A percentile compares a stretch with the other conserved stretches of the same genome.
Evolutionary conservation across 2,113 vertebrate genomes (phyloP).

Genomic region (Neopipo cinnamomea): DNA sequence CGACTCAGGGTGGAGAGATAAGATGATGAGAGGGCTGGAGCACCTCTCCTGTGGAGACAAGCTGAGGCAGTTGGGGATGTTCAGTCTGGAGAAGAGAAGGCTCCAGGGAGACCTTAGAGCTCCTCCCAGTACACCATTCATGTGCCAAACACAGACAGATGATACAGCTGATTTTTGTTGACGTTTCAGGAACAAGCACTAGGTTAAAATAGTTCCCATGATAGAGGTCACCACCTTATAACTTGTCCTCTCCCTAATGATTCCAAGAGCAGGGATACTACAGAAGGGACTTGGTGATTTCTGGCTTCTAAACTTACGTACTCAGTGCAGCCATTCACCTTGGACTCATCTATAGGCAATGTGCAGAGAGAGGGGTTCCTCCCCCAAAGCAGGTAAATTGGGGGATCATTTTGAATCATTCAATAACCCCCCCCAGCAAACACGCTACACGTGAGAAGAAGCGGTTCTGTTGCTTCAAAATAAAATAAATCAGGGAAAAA

Average conservation of each 20-base stretch:
- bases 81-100: neutral
- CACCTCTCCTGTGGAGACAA: neutral
- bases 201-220: neutral
- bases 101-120: neutral
- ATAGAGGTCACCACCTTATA: neutral
- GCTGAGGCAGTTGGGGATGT: neutral
- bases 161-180: neutral
- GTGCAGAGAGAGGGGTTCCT: neutral
- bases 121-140: neutral
- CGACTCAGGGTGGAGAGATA: neutral
- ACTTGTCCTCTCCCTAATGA: neutral
- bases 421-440: fast-evolving
- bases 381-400: fast-evolving
- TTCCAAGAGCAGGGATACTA: neutral
- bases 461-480: fast-evolving
- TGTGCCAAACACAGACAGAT: neutral
- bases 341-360: fast-evolving
- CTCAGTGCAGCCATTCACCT: neutral
- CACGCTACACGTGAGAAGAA: fast-evolving
- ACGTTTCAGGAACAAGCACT: neutral
- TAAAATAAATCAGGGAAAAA: no score
- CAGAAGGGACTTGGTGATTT: neutral
- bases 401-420: fast-evolving
- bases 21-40: neutral
- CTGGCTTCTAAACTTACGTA: neutral